Percentiles rank a stretch among this genome's conserved stretches.
These are phyloP conservation scores for Potamarius usumacintae DNA, from an alignment of 2,113 vertebrate genomes.

Conservation along the genomic window DNA sequence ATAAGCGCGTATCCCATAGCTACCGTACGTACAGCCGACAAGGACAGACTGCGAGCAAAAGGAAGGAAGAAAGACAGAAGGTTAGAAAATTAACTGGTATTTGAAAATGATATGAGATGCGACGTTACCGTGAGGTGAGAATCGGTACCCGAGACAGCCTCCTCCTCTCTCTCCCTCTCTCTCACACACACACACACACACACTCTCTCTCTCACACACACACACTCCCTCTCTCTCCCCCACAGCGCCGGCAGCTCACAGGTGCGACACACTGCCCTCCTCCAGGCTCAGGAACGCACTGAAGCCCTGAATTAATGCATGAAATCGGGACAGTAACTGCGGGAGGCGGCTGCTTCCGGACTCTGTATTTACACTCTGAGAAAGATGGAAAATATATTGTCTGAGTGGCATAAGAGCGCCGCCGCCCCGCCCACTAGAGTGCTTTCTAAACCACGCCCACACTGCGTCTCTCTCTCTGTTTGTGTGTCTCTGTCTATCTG, in stretches of 20 bases:
- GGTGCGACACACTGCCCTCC: slow-evolving; percentile 42
- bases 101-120: background rate
- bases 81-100: background rate
- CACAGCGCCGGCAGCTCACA: slow-evolving; percentile 44
- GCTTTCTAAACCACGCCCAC: slow-evolving; percentile 75
- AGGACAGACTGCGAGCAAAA: background rate
- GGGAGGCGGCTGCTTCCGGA: background rate
- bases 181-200: background rate
- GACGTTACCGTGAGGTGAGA: slow-evolving; percentile 69
- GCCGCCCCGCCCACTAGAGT: slow-evolving; percentile 66
- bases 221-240: slow-evolving; percentile 51
- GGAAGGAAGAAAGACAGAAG: background rate
- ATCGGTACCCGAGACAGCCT: slow-evolving; percentile 57
- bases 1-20: background rate
- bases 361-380: slow-evolving; percentile 64
- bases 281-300: background rate
- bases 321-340: background rate
- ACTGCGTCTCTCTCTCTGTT: slow-evolving; percentile 76
- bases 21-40: no score
- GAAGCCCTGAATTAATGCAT: background rate
- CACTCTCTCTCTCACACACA: slow-evolving; percentile 50
- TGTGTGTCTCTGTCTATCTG: background rate
- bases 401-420: slow-evolving; percentile 58
- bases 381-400: slow-evolving; percentile 47
- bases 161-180: slow-evolving; percentile 52